These are phyloP conservation scores for Crotalus viridis DNA, from an alignment of 2,113 vertebrate genomes.

Conservation along the genomic window DNA sequence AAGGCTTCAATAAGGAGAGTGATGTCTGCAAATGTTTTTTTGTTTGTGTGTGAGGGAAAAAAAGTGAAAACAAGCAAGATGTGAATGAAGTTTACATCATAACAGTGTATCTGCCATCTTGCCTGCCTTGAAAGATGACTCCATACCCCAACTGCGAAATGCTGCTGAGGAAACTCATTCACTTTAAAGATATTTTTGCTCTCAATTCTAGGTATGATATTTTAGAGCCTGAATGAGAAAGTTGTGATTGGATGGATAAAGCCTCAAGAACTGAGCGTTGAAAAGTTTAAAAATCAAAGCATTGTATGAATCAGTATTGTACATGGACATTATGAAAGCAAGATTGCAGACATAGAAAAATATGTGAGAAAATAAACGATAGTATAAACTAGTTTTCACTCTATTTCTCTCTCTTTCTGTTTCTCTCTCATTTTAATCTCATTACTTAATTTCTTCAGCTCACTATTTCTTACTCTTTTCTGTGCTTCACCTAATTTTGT, in stretches of 20 bases:
- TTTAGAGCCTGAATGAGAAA: not conserved
- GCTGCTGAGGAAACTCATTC: not conserved
- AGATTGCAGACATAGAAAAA: not conserved
- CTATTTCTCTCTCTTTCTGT: not conserved
- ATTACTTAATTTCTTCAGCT: not conserved
- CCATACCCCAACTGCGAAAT: not conserved
- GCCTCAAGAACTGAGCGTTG: not conserved
- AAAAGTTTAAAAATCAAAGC: not conserved
- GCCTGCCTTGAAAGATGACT: not conserved
- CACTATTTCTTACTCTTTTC: not conserved
- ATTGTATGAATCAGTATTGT: not conserved
- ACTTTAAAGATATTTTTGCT: not conserved
- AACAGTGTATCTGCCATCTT: not conserved
- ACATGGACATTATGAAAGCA: not conserved
- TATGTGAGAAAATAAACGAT: not conserved
- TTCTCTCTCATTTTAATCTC: not conserved
- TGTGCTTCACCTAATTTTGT: not conserved
- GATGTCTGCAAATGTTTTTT: not conserved
- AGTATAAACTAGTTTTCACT: not conserved
- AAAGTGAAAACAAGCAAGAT: not conserved
- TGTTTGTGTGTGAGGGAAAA: not conserved
- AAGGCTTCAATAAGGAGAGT: not conserved
- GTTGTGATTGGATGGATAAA: not conserved
- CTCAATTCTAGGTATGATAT: not conserved
- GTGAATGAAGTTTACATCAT: not conserved